Conservation (phyloP, 2,113 vertebrate genomes). For the Cricetomys ansorgei region DNA sequence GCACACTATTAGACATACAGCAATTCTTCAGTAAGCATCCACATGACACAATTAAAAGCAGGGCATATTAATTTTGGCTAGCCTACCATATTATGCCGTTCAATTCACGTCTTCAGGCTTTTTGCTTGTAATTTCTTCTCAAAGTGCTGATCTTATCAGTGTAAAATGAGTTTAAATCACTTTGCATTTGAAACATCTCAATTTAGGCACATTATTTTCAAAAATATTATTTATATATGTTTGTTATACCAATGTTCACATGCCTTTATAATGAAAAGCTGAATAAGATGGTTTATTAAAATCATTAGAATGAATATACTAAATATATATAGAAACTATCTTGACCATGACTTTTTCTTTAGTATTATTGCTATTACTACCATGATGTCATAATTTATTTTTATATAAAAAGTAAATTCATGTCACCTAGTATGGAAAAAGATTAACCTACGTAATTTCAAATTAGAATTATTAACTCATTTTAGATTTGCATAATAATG, state of each 20-base stretch:
- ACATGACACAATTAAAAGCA: neutral
- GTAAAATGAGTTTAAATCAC: neutral
- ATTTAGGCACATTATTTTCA: slow-evolving; percentile 27
- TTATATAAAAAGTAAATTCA: neutral
- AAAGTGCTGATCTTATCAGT: neutral
- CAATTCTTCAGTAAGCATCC: neutral
- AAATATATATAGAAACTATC: neutral
- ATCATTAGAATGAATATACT: neutral
- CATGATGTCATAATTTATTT: neutral
- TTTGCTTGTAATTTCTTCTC: neutral
- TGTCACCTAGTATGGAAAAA: neutral
- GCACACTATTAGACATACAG: neutral
- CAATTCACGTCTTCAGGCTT: neutral
- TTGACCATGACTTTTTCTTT: neutral
- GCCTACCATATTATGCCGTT: slow-evolving; percentile 19
- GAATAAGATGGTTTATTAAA: slow-evolving; percentile 1
- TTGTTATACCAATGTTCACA: neutral
- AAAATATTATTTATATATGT: neutral
- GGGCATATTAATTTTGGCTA: neutral
- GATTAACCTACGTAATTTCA: neutral
- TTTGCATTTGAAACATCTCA: slow-evolving; percentile 40
- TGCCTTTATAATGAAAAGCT: neutral
- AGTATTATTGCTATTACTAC: neutral
- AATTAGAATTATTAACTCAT: neutral
- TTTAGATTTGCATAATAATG: neutral